Evolutionary conservation across 35 echinoderm and acorn worm species (phyloP), one percentile per base, ranked within the genome.

Genomic region (Strongylocentrotus purpuratus): DNA sequence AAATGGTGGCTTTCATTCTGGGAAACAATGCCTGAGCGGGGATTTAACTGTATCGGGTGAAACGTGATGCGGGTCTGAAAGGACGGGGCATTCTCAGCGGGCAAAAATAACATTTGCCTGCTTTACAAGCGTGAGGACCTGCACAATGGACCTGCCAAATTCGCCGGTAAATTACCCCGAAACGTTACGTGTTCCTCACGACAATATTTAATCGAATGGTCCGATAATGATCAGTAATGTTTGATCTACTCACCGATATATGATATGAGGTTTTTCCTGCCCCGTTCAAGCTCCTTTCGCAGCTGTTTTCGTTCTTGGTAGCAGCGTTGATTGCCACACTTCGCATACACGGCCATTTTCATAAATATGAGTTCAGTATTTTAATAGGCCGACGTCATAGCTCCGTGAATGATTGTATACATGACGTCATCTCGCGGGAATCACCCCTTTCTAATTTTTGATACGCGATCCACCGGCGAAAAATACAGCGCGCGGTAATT

Each of bases 221-320:
- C 32, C 18, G 17, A 45, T 31, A 6, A 65, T 95, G 90, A 50
- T 65, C 88, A n/a, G 48, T 87, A 47, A 97, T 91, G 86, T 97
- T 48, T 91, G 48, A 48, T 92, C 92, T 50, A 93, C 98, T 98
- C 95, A 99, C 98, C 98, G 87, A 98, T 97, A 46, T 96, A 99
- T 45, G 96, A 95, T 87, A 98, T 98, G 70, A 98, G 91, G 70
- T 97, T 98, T 99, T 99, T 99, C 90, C 98, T 96, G 88, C 97
- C 97, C 88, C 95, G 97, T 94, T 98, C 98, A 33, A 99, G 95
- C 95, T 99, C 98, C 97, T 99, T 99, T 95, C 98, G 96, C 95
- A 99, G 96, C 96, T 99, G 97, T 97, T 97, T 97, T 97, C 98
- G 94, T 97, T 99, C 98, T 98, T 99, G 97, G 52, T 96, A 92